A percentile compares a stretch with the other conserved stretches of the same genome.
phyloP scores from a whole-genome alignment of 2,888 invertebrate genomes.

The Monopis laevigella region DNA sequence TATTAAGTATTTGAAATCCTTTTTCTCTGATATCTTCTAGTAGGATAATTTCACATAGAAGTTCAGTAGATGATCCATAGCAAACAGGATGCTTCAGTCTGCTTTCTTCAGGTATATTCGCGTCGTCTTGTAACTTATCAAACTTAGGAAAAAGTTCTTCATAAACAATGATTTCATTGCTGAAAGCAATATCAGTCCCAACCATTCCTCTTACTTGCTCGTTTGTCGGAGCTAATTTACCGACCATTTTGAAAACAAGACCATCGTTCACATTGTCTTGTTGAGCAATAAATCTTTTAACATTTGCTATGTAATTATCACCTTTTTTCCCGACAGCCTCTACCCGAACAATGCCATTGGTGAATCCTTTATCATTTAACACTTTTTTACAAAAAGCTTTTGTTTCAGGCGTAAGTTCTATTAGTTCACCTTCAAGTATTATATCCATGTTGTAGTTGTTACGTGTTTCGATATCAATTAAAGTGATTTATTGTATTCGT shows the following conservation, averaged over 20 bases:
- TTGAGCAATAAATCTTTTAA: slow-evolving; percentile 17
- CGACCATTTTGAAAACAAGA: slow-evolving; percentile 28
- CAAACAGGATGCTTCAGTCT: slow-evolving; percentile 27
- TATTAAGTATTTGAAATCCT: slow-evolving; percentile 29
- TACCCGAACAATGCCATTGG: slow-evolving; percentile 16
- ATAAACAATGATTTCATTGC: slow-evolving; percentile 31
- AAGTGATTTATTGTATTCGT: no score
- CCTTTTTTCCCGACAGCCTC: slow-evolving; percentile 19
- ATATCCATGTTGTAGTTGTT: slow-evolving; percentile 6
- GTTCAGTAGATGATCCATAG: slow-evolving; percentile 26
- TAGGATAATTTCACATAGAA: slow-evolving; percentile 29
- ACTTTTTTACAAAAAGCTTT: slow-evolving; percentile 2
- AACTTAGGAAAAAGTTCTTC: slow-evolving; percentile 29
- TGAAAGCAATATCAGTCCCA: slow-evolving; percentile 22
- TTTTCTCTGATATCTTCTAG: slow-evolving; percentile 31
- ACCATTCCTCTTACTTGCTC: slow-evolving; percentile 21
- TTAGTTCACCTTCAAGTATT: not conserved
- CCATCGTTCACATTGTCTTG: slow-evolving; percentile 14
- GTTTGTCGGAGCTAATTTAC: slow-evolving; percentile 29
- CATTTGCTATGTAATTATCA: slow-evolving; percentile 20
- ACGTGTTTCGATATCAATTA: no score
- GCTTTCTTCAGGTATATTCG: slow-evolving; percentile 26
- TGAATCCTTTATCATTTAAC: slow-evolving; percentile 14
- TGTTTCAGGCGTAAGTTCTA: not conserved
- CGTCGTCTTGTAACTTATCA: slow-evolving; percentile 27